Base-by-base conservation (phyloP, 2,888 invertebrate species). In the Ypsolopha scabrella region DNA sequence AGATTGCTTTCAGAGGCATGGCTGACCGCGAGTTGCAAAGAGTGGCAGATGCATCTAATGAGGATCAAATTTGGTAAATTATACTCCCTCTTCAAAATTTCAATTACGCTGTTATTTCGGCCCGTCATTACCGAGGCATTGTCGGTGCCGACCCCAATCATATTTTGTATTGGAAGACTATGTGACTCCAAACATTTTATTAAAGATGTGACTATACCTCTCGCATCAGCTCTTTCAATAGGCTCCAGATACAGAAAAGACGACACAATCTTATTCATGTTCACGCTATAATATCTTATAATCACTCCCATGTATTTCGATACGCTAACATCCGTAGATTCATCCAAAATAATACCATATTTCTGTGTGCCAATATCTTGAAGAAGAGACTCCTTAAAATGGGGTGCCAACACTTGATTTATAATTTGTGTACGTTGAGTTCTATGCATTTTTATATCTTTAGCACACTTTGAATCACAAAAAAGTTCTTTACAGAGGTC, bases 111-210 rank as follows among this genome's bases (percentile, higher is more conserved):
- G 49, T 65, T 64, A 51, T 65, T 58, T 3, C 53, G 33, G 1
- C 69, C 66, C 14, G 60, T 64, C 69, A 70, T 67, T 3, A 66
- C 65, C 9, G 64, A 56, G 3, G 70, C 70, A 57, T 70, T 70
- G 44, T 68, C 68, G 1, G 63, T 62, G 6, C 65, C 67, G 8
- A 68, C 59, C 6, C 63, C 68, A 49, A 64, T 50, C 51, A 67
- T 49, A 44, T 62, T 60, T 54, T 58, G 39, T 37, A 56, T 51
- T 11, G 37, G n/a, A 34, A 62, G 14, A 36, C 51, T 48, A 46
- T 55, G 35, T 38, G 43, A 11, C 41, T 53, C 10, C 38, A 64
- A 45, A 50, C 54, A 57, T 11, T 45, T 55, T 43, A 59, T 41
- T 35, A 62, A 49, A 9, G 53, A 50, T 34, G 47, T 45, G 3